phyloP scores from a whole-genome alignment of 1,140 invertebrate species.

The Paracyclopina nana region DNA sequence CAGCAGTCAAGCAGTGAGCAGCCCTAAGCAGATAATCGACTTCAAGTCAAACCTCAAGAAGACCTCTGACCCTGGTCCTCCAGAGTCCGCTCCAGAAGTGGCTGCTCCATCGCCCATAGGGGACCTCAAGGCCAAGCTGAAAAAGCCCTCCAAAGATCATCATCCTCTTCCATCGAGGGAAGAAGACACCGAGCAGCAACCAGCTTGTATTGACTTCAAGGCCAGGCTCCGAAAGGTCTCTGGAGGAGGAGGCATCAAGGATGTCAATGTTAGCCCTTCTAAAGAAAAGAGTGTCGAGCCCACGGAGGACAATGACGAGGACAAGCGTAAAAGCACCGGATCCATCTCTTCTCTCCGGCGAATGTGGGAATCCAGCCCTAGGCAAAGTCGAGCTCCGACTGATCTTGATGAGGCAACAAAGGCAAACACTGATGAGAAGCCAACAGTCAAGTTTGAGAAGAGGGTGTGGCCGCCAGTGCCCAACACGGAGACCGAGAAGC shows the following conservation, averaged over 20 bases:
- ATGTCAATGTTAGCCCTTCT: neutral
- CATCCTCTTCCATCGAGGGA: no score
- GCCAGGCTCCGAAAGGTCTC: neutral
- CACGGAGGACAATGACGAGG: conserved; percentile 43
- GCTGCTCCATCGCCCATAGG: neutral
- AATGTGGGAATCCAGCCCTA: conserved; percentile 48
- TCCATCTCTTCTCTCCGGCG: conserved; percentile 80
- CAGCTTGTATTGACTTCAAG: neutral
- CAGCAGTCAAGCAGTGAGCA: neutral
- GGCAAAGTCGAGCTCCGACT: conserved; percentile 18
- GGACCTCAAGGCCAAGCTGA: conserved; percentile 10
- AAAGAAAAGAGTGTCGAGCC: conserved; percentile 2
- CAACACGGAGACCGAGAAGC: conserved; percentile 35
- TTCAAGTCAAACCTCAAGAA: conserved; percentile 14
- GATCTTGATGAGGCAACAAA: conserved; percentile 14
- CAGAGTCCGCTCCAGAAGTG: neutral
- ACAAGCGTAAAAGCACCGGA: conserved; percentile 72
- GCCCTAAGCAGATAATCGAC: neutral
- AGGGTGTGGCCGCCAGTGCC: conserved; percentile 34
- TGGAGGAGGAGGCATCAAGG: no score
- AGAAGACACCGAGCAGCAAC: no score
- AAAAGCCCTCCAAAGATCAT: conserved; percentile 9
- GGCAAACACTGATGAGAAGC: conserved; percentile 22
- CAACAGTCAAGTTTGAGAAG: conserved; percentile 26
- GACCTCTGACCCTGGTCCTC: neutral